Conservation (phyloP, 2,888 invertebrate genomes). For the Priapulus caudatus region DNA sequence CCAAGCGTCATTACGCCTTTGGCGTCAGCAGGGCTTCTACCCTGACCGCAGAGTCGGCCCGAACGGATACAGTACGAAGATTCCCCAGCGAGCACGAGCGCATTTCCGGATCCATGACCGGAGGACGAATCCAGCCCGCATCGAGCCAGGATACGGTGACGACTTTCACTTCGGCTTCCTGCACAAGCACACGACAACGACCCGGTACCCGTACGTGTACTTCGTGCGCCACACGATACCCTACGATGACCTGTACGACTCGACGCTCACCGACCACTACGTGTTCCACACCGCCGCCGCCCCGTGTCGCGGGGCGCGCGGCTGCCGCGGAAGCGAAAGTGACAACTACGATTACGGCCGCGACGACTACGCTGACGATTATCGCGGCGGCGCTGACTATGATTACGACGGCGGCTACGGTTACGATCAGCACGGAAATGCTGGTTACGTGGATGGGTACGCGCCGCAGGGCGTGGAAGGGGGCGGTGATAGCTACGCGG, state of each 20-base stretch:
- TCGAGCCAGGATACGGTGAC: no score
- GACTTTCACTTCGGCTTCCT: neutral
- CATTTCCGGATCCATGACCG: no score
- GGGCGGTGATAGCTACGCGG: no score
- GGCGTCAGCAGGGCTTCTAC: no score
- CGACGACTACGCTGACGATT: neutral
- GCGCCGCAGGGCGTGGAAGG: no score
- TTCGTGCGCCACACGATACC: neutral
- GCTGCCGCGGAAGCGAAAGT: neutral
- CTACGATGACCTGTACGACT: neutral
- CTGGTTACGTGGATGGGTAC: no score
- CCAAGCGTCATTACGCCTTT: no score
- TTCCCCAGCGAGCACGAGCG: no score
- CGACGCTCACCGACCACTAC: slow-evolving; percentile 1
- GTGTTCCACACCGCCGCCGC: neutral
- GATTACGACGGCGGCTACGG: neutral
- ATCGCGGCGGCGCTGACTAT: neutral
- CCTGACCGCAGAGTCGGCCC: no score
- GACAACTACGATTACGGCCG: neutral
- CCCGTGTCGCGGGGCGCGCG: neutral
- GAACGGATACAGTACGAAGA: no score
- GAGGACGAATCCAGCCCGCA: no score
- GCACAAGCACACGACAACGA: neutral
- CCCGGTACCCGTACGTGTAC: neutral
- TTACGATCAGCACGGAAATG: neutral